These are phyloP conservation scores for Teleogryllus oceanicus DNA, from an alignment of 2,888 invertebrate species.

Conservation along the genomic window DNA sequence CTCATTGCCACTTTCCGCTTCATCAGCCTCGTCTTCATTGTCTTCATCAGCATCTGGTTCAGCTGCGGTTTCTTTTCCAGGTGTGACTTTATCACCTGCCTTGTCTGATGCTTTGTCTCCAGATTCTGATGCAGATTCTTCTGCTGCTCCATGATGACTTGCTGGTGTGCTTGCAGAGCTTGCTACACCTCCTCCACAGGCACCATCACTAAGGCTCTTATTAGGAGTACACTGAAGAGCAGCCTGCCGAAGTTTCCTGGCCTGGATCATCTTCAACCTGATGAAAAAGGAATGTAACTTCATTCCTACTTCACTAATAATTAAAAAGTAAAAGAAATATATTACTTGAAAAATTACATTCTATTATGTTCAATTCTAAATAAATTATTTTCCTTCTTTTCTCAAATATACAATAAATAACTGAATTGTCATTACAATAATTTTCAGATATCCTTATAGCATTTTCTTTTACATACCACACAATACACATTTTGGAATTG, in stretches of 20 bases:
- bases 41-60: constrained; percentile 38
- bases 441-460: no score
- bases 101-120: constrained; percentile 51
- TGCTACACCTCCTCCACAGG: constrained; percentile 41
- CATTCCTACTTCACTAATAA: background rate
- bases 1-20: constrained; percentile 73
- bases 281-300: no score
- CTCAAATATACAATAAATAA: no score
- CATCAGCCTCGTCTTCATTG: constrained; percentile 62
- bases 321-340: constrained; percentile 1
- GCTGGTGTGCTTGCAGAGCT: constrained; percentile 36
- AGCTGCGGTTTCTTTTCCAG: constrained; percentile 36
- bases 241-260: constrained; percentile 63
- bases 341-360: background rate
- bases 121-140: constrained; percentile 57
- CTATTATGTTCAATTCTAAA: no score
- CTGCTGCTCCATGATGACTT: constrained; percentile 36
- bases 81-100: constrained; percentile 38
- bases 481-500: no score
- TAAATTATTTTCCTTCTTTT: no score
- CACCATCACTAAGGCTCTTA: constrained; percentile 50
- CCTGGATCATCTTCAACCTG: constrained; percentile 67
- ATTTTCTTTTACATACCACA: no score
- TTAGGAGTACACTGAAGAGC: constrained; percentile 45
- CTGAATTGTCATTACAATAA: no score